phyloP scores from a whole-genome alignment of 53 echinoderm and acorn worm species.

The Actinopyga echinites region DNA sequence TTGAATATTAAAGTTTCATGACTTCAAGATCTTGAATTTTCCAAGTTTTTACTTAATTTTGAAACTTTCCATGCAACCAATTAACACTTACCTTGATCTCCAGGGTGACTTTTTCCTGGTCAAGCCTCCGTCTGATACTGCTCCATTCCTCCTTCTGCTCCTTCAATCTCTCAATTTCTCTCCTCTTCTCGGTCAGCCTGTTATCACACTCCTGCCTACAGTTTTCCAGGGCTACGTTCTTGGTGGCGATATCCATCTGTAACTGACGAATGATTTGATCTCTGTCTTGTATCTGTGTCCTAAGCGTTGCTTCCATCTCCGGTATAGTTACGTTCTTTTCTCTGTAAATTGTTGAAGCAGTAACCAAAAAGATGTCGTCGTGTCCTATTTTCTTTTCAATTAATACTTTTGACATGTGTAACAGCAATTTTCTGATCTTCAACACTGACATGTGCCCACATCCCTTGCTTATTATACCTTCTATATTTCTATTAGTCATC shows the following conservation, averaged over 20 bases:
- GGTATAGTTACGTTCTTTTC: constrained; percentile 61
- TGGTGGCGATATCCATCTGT: constrained; percentile 81
- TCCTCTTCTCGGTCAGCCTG: constrained; percentile 67
- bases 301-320: constrained; percentile 66
- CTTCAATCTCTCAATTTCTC: constrained; percentile 68
- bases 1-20: too few species aligned
- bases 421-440: too few species aligned
- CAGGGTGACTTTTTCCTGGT: constrained; percentile 78
- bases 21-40: too few species aligned
- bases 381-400: too few species aligned
- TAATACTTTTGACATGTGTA: too few species aligned
- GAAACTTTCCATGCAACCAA: neutral
- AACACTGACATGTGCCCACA: too few species aligned
- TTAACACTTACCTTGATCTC: constrained; percentile 65
- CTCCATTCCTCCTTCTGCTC: constrained; percentile 71
- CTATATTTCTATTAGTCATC: too few species aligned
- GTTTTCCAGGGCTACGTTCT: constrained; percentile 80
- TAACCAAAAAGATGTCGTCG: too few species aligned
- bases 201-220: constrained; percentile 60
- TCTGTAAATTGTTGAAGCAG: constrained; percentile 5
- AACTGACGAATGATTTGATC: constrained; percentile 81
- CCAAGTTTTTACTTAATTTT: neutral
- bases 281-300: constrained; percentile 71
- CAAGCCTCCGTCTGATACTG: constrained; percentile 65
- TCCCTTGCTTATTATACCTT: too few species aligned